Evolutionary conservation across 2,113 vertebrate species (phyloP).

Genomic region (Ondatra zibethicus): DNA sequence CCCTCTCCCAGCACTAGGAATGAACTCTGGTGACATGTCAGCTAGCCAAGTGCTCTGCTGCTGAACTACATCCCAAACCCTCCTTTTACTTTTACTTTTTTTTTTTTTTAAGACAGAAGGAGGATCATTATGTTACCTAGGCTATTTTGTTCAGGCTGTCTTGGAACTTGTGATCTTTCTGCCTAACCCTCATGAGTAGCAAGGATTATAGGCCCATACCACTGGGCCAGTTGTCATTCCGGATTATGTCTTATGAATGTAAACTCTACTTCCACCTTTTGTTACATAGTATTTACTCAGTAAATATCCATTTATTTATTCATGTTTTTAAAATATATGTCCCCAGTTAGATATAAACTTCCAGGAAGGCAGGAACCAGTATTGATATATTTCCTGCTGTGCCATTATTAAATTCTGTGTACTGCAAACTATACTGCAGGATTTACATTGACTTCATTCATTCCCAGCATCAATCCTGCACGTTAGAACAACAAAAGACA

Average conservation of each 20-base stretch:
- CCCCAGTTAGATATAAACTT: neutral
- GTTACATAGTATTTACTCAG: neutral
- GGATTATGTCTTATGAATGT: neutral
- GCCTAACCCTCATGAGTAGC: neutral
- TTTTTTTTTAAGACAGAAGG: neutral
- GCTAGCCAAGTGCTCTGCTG: neutral
- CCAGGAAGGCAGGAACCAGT: constrained; percentile 1
- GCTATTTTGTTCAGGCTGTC: neutral
- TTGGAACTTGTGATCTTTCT: neutral
- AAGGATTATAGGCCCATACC: neutral
- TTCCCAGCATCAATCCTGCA: neutral
- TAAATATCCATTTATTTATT: neutral
- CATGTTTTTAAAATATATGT: neutral
- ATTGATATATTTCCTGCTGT: constrained; percentile 2
- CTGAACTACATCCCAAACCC: neutral
- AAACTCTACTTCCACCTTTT: neutral
- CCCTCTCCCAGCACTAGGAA: too few species aligned
- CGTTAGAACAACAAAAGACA: neutral
- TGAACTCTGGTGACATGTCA: neutral
- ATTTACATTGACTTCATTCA: constrained; percentile 25
- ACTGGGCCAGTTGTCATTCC: neutral
- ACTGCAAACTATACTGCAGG: neutral
- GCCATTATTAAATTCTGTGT: neutral
- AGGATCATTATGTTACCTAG: neutral
- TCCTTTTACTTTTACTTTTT: neutral